Evolutionary conservation across 2,113 vertebrate genomes (phyloP).

Genomic region (Limnothrissa miodon): DNA sequence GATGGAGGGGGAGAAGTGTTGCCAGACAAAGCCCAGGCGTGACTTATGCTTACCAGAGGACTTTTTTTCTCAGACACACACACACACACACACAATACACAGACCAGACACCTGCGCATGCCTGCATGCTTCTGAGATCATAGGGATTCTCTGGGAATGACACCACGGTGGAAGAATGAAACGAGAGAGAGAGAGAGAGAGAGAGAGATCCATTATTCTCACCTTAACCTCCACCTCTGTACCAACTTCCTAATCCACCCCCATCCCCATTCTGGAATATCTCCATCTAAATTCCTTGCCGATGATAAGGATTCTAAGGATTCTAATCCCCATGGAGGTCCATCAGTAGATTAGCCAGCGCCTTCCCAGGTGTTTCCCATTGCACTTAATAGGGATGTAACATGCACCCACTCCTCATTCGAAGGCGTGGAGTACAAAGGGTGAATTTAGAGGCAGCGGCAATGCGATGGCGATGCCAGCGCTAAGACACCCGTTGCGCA

Average conservation of each 20-base stretch:
- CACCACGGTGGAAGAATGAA: not conserved
- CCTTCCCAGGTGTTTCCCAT: slow-evolving; percentile 54
- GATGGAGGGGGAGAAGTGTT: not conserved
- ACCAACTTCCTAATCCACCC: no score
- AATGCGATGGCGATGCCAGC: slow-evolving; percentile 39
- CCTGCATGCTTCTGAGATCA: not conserved
- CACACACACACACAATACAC: not conserved
- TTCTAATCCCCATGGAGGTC: not conserved
- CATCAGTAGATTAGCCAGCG: not conserved
- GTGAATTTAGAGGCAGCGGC: slow-evolving; percentile 37
- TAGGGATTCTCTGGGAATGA: not conserved
- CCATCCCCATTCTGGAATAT: not conserved
- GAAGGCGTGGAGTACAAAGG: slow-evolving; percentile 40
- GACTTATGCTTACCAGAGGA: not conserved
- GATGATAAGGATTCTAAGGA: no score
- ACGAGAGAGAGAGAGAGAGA: not conserved
- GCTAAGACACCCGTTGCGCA: slow-evolving; percentile 47
- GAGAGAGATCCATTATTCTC: not conserved
- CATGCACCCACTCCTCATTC: slow-evolving; percentile 39
- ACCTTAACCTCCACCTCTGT: not conserved
- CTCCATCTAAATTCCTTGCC: no score
- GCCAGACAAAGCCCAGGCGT: not conserved
- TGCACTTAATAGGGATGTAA: slow-evolving; percentile 45
- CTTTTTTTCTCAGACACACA: not conserved
- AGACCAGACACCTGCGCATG: not conserved